Conservation (phyloP, 2,797 vertebrate genomes). For the Pempheris klunzingeri region DNA sequence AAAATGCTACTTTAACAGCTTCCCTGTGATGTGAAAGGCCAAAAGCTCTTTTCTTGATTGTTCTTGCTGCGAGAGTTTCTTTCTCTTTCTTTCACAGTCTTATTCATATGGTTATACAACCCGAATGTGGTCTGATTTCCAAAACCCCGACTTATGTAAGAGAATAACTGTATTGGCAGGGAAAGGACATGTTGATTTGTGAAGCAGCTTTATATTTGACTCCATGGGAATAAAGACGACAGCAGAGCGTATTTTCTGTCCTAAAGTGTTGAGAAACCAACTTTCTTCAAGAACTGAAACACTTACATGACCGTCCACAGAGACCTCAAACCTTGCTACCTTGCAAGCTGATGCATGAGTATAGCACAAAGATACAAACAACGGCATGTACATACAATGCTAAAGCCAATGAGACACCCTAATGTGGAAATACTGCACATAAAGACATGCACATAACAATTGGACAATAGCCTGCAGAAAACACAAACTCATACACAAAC, state of each 20-base stretch:
- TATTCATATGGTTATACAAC: slow-evolving; percentile 30
- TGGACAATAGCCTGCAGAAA: not conserved
- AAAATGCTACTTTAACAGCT: not conserved
- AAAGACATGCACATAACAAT: not conserved
- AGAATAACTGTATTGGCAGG: slow-evolving; percentile 45
- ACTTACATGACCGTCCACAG: slow-evolving; percentile 3
- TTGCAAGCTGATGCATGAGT: not conserved
- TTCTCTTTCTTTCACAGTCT: slow-evolving; percentile 26
- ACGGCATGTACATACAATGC: not conserved
- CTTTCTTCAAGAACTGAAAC: slow-evolving; percentile 36
- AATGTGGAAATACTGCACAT: not conserved
- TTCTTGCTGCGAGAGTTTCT: slow-evolving; percentile 18
- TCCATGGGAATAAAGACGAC: slow-evolving; percentile 26
- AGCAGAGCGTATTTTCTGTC: not conserved
- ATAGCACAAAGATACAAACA: not conserved
- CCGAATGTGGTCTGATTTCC: slow-evolving; percentile 33
- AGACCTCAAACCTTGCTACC: not conserved
- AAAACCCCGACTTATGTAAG: slow-evolving; percentile 54
- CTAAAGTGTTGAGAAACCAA: slow-evolving; percentile 11
- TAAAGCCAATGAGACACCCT: not conserved
- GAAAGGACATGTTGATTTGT: slow-evolving; percentile 48
- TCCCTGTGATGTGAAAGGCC: not conserved
- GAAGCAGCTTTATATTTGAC: slow-evolving; percentile 35
- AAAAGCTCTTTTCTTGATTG: slow-evolving; percentile 20
- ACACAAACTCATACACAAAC: not conserved